Evolutionary conservation across 92 coral and sea anemone species (phyloP), one percentile per base, ranked within the genome.

Genomic region (Scolanthus callimorphus): DNA sequence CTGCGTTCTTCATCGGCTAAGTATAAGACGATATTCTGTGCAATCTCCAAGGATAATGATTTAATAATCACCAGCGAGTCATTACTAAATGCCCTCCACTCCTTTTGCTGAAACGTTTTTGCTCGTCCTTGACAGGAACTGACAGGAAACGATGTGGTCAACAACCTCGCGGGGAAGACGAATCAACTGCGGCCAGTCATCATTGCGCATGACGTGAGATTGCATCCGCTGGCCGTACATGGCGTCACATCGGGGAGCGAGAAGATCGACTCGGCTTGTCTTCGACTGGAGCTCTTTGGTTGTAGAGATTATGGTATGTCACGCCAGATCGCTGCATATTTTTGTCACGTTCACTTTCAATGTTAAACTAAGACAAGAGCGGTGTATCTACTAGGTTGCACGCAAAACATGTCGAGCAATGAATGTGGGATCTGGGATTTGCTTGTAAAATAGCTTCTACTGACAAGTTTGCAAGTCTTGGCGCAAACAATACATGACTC

Each of bases 201-300:
- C 2, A 11, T 67, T 38, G 73, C 73, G 44, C 62, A 67, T 54
- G 73, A 39, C 41, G 8, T 67, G 4, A 24, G 73, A 9, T 50
- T 67, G 28, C 56, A 67, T 55, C 73, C 73, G 38, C 63, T 67
- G 55, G 44, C 39, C 25, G 62, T 41, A 2, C 23, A 23, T 3
- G 62, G 73, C 11, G 27, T 67, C 11, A 34, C 55, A 6, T 17
- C 43, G 9, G 73, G 73, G 22, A 23, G 22, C 15, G 50, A 28
- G 38, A 27, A 43, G 48, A 21, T 20, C 21, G 57, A 51, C 44
- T 38, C 63, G 8, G 62, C 63, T 12, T 67, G 73, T 67, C 73
- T 67, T 0, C 26, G 61, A 10, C n/a, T 65, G 51, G 72, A 65
- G 54, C 38, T 65, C 17, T 52, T 44, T 29, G 72, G 72, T 37